Percentiles rank a stretch among this genome's conserved stretches.
phyloP scores from a whole-genome alignment of 2,113 vertebrate species.

The Hippolais icterina region DNA sequence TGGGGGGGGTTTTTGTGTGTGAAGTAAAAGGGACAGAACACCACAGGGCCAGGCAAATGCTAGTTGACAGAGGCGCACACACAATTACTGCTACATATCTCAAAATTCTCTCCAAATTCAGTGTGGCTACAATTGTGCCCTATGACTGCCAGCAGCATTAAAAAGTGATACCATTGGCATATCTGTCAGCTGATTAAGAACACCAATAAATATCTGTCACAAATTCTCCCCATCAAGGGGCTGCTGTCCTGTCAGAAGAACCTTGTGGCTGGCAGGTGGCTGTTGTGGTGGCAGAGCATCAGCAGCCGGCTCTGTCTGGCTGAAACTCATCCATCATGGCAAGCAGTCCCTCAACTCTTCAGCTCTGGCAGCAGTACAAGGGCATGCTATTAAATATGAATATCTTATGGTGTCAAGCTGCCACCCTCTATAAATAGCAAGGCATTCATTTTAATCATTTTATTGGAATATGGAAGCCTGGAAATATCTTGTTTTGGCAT shows the following conservation, averaged over 20 bases:
- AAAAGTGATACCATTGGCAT: not conserved
- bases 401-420: not conserved
- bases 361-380: not conserved
- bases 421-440: not conserved
- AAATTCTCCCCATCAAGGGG: not conserved
- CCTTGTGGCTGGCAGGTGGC: not conserved
- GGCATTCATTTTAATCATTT: not conserved
- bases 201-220: not conserved
- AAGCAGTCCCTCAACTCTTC: not conserved
- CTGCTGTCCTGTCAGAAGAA: not conserved
- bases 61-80: not conserved
- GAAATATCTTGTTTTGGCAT: not conserved
- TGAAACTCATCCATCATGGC: not conserved
- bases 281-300: not conserved
- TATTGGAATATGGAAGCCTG: not conserved
- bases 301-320: not conserved
- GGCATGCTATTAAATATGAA: not conserved
- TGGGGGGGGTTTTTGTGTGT: not conserved
- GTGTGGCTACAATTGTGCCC: not conserved
- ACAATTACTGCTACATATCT: not conserved
- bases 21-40: not conserved
- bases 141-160: not conserved
- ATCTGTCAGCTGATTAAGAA: not conserved
- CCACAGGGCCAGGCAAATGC: not conserved
- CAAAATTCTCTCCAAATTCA: not conserved